Percentiles rank a stretch among this genome's conserved stretches.
Conservation (phyloP, 2,888 invertebrate species). For the Tinea trinotella region DNA sequence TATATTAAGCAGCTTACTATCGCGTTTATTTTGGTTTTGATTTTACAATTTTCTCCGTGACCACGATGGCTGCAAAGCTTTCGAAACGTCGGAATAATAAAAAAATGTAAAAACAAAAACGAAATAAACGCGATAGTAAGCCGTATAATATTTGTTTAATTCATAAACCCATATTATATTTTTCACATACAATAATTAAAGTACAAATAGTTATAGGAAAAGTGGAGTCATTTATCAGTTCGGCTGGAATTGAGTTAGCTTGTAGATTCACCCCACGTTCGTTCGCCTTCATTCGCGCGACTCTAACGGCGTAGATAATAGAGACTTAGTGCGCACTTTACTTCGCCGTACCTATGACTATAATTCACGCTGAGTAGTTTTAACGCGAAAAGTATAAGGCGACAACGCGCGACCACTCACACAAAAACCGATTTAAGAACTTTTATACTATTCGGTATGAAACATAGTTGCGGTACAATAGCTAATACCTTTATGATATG, state of each 20-base stretch:
- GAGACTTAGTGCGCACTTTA: conserved; percentile 70
- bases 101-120: too few relatives aligned
- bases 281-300: conserved; percentile 63
- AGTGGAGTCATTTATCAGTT: conserved; percentile 16
- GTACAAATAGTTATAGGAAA: neutral
- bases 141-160: too few relatives aligned
- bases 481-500: neutral
- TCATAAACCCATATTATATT: too few relatives aligned
- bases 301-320: conserved; percentile 68
- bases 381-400: conserved; percentile 39
- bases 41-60: too few relatives aligned
- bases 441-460: neutral
- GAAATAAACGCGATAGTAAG: too few relatives aligned
- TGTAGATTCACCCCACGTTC: conserved; percentile 61
- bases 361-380: conserved; percentile 55
- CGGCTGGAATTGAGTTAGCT: conserved; percentile 31
- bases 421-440: conserved; percentile 10
- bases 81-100: too few relatives aligned
- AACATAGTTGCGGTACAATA: conserved; percentile 8
- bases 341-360: conserved; percentile 57
- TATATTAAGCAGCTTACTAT: too few relatives aligned
- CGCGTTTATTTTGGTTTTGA: too few relatives aligned
- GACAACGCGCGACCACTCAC: conserved; percentile 15
- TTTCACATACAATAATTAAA: conserved; percentile 11
- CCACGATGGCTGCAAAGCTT: too few relatives aligned